Evolutionary conservation across 2,797 vertebrate species (phyloP), one percentile per base, ranked within the genome.

Genomic region (Dallia pectoralis): DNA sequence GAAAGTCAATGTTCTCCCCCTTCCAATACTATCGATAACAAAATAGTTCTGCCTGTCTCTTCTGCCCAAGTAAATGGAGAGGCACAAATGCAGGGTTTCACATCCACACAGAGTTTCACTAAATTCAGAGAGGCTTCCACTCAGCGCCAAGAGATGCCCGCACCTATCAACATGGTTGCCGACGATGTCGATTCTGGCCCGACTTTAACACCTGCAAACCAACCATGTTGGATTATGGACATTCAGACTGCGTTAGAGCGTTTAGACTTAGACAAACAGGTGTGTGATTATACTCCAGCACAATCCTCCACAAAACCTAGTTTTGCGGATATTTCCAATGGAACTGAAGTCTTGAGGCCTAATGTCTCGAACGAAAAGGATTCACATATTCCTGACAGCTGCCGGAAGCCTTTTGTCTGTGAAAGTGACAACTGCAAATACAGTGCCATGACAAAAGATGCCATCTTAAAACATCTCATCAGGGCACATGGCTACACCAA

Each of bases 391-490:
- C 84, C 80, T 74, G 79, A 89, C 1, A 6, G 56, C 78, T 85
- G 87, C 69, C 86, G 92, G 71, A 99, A 97, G 77, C 95, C 95
- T 1, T 98, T 96, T 80, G 87, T 91, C 0, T 99, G 97, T 82
- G 95, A 96, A 66, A 89, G 84, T 51, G 90, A 93, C 0, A 91
- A 91, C 71, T 99, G 97, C 82, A 85, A 62, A 48, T 98, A 97
- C 16, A 96, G 94, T 79, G 94, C 97, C 6, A 93, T 96, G 93
- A 97, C 97, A 73, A 93, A 95, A 78, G 97, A 98, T 0, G 94
- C 96, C 0, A 91, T 98, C 15, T 97, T 97, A 89, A 99, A 94
- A 82, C 97, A 99, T 83, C 97, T 98, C 49, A 91, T 93, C 56
- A 98, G 97, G 89, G 82, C 90, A 49, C 97, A 99, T 83, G 94